Percentiles rank a stretch among this genome's conserved stretches.
These are phyloP conservation scores for Pipistrellus nathusii DNA, from an alignment of 2,797 vertebrate species.

Conservation along the genomic window DNA sequence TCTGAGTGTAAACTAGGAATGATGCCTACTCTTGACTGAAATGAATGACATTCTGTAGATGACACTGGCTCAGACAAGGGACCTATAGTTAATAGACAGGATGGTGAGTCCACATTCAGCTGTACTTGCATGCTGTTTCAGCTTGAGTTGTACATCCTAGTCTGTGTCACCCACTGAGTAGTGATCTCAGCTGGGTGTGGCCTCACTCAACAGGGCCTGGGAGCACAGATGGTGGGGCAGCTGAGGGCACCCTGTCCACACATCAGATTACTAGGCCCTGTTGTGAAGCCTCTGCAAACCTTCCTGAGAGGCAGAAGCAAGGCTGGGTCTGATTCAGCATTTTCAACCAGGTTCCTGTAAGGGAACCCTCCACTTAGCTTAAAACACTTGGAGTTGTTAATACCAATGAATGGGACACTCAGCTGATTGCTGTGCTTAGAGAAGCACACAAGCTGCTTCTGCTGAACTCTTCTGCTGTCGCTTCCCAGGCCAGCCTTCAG, in stretches of 20 bases:
- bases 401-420: not conserved
- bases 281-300: not conserved
- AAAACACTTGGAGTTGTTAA: not conserved
- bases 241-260: not conserved
- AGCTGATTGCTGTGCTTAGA: not conserved
- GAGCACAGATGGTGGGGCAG: not conserved
- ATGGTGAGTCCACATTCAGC: not conserved
- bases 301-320: not conserved
- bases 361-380: not conserved
- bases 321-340: not conserved
- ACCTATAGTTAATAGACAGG: not conserved
- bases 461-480: not conserved
- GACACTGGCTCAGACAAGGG: not conserved
- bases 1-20: not conserved
- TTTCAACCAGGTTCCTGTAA: not conserved
- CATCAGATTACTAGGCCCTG: rapidly evolving
- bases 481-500: not conserved
- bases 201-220: not conserved
- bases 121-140: not conserved
- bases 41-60: not conserved
- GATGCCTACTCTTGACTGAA: not conserved
- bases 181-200: not conserved
- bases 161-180: not conserved
- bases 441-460: not conserved
- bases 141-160: not conserved